Evolutionary conservation across 2,797 vertebrate species (phyloP), one percentile per base, ranked within the genome.

Genomic region (Typhlichthys subterraneus): DNA sequence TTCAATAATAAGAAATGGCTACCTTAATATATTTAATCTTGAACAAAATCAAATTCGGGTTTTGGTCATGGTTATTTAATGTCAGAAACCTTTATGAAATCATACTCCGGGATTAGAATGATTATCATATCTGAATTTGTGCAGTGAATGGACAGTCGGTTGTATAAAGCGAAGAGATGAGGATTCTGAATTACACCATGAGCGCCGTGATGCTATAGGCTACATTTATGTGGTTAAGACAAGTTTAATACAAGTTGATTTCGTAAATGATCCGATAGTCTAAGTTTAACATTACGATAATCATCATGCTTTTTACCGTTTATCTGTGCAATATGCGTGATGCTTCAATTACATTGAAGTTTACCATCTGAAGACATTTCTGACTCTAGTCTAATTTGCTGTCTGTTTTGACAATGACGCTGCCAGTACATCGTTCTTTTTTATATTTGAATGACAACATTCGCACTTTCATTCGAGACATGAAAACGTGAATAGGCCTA

Each of bases 261-360:
- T 77, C 70, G 80, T 81, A 70, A 80, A 80, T 67, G 19, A 81
- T 85, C 84, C 86, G 82, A 85, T 85, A 86, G 85, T 69, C 79
- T 83, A 67, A 76, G 5, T 85, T 71, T 82, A 77, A 83, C 83
- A 84, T 85, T 73, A 82, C 63, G 79, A 69, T 80, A 77, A 70
- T 75, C 84, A 85, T 77, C 85, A 76, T 77, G 42, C 52, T 82
- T 63, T 55, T 79, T 71, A 70, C 52, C 61, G 54, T 23, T 53
- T 65, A 38, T 67, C 59, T 49, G 15, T 51, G 15, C 57, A 38
- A 46, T 31, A 57, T 72, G 1, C 19, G n/a, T 33, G 57, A 15
- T 57, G 12, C 59, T 59, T 69, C 57, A 46, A 2, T 47, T 6
- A 38, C 47, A 13, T 13, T 12, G 5, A 14, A 49, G 14, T 14